Evolutionary conservation across 2,797 vertebrate species (phyloP).

Genomic region (Trachurus trachurus): DNA sequence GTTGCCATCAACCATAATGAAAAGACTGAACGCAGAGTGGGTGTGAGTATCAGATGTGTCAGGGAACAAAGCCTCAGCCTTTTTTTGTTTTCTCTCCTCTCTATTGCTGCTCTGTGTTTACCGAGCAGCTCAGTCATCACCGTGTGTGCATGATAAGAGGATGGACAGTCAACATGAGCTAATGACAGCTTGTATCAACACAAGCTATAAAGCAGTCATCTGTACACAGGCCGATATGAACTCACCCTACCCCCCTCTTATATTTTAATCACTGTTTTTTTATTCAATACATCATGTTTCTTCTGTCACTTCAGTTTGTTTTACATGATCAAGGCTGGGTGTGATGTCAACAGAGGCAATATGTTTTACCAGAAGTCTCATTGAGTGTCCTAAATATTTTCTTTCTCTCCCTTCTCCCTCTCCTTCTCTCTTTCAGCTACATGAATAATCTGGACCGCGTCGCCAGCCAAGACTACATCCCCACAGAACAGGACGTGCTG

Average conservation of each 20-base stretch:
- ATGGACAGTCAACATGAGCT: conserved; percentile 70
- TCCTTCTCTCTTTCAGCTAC: conserved; percentile 85
- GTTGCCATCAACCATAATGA: not conserved
- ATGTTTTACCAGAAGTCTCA: conserved; percentile 8
- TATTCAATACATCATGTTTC: conserved; percentile 25
- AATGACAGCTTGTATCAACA: conserved; percentile 76
- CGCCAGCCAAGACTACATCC: conserved; percentile 91
- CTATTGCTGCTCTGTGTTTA: conserved; percentile 63
- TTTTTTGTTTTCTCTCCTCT: conserved; percentile 47
- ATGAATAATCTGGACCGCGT: conserved; percentile 94
- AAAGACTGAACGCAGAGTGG: not conserved
- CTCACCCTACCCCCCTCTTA: conserved; percentile 31
- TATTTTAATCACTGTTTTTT: conserved; percentile 56
- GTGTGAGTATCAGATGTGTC: conserved; percentile 37
- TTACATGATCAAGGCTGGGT: not conserved
- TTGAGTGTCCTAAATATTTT: not conserved
- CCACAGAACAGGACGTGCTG: conserved; percentile 96
- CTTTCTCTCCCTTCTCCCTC: conserved; percentile 9
- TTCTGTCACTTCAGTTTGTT: conserved; percentile 40
- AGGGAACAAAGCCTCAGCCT: conserved; percentile 43
- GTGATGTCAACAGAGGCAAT: conserved; percentile 26
- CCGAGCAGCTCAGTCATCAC: conserved; percentile 64
- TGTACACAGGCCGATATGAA: conserved; percentile 47
- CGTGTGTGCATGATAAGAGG: conserved; percentile 68
- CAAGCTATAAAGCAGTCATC: conserved; percentile 62